phyloP scores from a whole-genome alignment of 2,113 vertebrate species.

The Sander vitreus region DNA sequence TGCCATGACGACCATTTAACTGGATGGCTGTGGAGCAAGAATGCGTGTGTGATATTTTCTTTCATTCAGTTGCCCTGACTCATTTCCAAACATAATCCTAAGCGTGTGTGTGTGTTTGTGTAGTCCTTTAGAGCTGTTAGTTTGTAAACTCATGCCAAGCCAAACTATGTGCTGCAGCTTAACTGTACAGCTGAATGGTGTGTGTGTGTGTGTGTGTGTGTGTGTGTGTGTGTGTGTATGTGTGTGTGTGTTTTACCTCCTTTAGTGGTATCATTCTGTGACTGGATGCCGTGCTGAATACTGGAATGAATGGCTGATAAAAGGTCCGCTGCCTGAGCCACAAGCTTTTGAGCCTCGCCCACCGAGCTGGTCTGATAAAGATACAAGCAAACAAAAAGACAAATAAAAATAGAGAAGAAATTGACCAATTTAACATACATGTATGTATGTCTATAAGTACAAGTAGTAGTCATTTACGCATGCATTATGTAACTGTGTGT shows the following conservation, averaged over 20 bases:
- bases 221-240: not conserved
- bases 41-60: not conserved
- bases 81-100: not conserved
- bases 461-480: not conserved
- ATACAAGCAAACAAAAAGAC: slow-evolving; percentile 29
- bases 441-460: not conserved
- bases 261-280: slow-evolving; percentile 98
- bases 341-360: slow-evolving; percentile 96
- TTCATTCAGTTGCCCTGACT: not conserved
- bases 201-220: not conserved
- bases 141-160: not conserved
- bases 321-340: slow-evolving; percentile 93
- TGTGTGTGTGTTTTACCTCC: slow-evolving; percentile 86
- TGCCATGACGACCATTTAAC: not conserved
- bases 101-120: not conserved
- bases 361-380: slow-evolving; percentile 92
- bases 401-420: not conserved
- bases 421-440: not conserved
- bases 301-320: slow-evolving; percentile 95
- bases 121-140: not conserved
- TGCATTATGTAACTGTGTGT: not conserved
- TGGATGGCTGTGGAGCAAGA: not conserved
- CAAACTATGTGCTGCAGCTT: not conserved
- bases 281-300: slow-evolving; percentile 95
- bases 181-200: slow-evolving; percentile 10